These are phyloP conservation scores for Caenorhabditis sulstoni DNA, from an alignment of 2,888 invertebrate species.

Conservation along the genomic window DNA sequence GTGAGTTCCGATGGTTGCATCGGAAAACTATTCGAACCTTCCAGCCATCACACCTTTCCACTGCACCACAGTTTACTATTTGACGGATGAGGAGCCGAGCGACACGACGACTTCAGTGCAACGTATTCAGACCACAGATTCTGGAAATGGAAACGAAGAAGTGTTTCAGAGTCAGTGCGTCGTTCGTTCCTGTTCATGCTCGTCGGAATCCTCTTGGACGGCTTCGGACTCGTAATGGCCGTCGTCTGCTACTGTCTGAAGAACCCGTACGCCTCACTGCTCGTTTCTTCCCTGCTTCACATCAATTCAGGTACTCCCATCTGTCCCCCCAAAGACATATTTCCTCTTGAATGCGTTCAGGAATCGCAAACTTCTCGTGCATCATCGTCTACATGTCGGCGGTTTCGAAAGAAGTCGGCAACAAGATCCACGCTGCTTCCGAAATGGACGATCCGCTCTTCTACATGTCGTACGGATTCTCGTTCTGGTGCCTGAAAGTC, in stretches of 20 bases:
- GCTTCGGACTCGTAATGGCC: constrained; percentile 63
- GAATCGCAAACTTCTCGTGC: constrained; percentile 77
- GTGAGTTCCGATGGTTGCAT: constrained; percentile 64
- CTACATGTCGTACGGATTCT: constrained; percentile 79
- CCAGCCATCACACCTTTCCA: constrained; percentile 74
- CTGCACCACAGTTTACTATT: constrained; percentile 74
- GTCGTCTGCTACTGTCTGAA: constrained; percentile 70
- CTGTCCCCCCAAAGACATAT: no score
- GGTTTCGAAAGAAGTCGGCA: constrained; percentile 80
- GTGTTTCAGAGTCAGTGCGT: constrained; percentile 75
- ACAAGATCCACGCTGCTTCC: constrained; percentile 78
- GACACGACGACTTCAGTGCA: constrained; percentile 79
- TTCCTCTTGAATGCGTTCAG: constrained; percentile 52
- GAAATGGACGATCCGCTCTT: constrained; percentile 80
- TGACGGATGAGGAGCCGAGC: constrained; percentile 75
- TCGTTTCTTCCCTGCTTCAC: constrained; percentile 73
- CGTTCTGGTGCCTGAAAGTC: constrained; percentile 77
- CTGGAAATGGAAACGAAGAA: not conserved
- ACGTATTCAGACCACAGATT: constrained; percentile 56
- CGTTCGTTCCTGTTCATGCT: constrained; percentile 75
- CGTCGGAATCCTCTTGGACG: constrained; percentile 65
- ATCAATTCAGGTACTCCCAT: constrained; percentile 75
- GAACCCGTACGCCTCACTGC: constrained; percentile 74
- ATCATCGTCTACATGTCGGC: constrained; percentile 80
- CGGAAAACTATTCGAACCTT: constrained; percentile 3